Conservation (phyloP, 1,140 invertebrate genomes). For the Tyrophagus putrescentiae region DNA sequence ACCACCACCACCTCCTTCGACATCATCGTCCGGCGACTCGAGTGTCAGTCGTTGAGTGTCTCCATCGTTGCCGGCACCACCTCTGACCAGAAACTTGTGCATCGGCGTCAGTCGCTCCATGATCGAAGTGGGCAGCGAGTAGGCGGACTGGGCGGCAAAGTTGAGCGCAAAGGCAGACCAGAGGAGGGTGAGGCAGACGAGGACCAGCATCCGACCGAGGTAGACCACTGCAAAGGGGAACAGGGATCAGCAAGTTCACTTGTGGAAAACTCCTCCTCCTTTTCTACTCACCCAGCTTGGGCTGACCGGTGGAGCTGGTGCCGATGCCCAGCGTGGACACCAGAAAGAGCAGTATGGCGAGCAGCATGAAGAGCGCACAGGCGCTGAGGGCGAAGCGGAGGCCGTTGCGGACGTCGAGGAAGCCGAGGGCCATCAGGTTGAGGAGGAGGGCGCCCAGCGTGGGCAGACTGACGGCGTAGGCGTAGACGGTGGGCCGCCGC, state of each 20-base stretch:
- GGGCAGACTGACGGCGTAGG: neutral
- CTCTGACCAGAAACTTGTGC: neutral
- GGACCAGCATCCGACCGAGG: neutral
- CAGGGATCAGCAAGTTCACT: neutral
- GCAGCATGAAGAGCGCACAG: neutral
- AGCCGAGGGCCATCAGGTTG: neutral
- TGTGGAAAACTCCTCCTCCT: neutral
- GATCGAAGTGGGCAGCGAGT: neutral
- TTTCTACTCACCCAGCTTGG: neutral
- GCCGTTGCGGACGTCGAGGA: neutral
- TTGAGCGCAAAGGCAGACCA: constrained; percentile 11
- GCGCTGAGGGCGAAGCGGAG: neutral
- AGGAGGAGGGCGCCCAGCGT: neutral
- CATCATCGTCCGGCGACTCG: neutral
- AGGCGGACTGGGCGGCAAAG: neutral
- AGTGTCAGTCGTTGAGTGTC: neutral
- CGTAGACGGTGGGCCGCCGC: neutral
- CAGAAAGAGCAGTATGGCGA: neutral
- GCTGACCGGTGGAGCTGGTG: neutral
- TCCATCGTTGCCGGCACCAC: constrained; percentile 1
- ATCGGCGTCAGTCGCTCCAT: constrained; percentile 2
- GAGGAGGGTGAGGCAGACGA: neutral
- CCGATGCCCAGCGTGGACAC: too few relatives aligned
- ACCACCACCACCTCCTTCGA: too few relatives aligned
- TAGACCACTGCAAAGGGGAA: neutral